Base-by-base conservation (phyloP, 2,888 invertebrate genomes). In the Acleris sparsana region DNA sequence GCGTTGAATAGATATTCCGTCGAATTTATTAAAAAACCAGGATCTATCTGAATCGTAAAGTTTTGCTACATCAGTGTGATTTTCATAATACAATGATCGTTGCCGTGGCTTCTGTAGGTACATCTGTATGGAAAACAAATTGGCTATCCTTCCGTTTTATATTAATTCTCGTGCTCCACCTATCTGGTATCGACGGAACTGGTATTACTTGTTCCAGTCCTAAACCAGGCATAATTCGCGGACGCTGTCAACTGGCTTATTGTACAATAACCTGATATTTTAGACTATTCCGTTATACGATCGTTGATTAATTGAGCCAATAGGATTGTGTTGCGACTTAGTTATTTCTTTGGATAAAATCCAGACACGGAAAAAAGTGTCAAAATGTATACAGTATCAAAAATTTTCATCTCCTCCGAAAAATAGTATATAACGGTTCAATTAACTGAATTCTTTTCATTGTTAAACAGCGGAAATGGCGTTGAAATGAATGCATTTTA, bases 181-280 rank as follows among this genome's bases (percentile, higher is more conserved):
- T 49, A 49, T 60, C 55, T 55, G 57, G 33, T 33, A n/a, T 39
- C 44, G 25, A n/a, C 22, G 33, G 65, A 65, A 65, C 65, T 55
- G 56, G 66, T 62, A 53, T 56, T 62, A 57, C 66, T 39, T 17
- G 66, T 62, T 66, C 52, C 46, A 56, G 61, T 52, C 46, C 52
- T 52, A 57, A 57, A 57, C 61, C 39, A 57, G 61, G 57, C 51
- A 53, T 18, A 57, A 57, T 59, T 49, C 18, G 55, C 49, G 43
- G 18, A 59, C 58, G 58, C 29, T 58, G 52, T 48, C 39, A 60
- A 49, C 20, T 58, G 57, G 49, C 18, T 22, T 61, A 53, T 60
- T 60, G 53, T 64, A 64, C 51, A 51, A 64, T 55, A 64, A 55
- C 60, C 22, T 60, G 60, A 44, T 56, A 13, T 60, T 60, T 60